Evolutionary conservation across 2,888 invertebrate genomes (phyloP).

Genomic region (Sarcophaga caerulescens): DNA sequence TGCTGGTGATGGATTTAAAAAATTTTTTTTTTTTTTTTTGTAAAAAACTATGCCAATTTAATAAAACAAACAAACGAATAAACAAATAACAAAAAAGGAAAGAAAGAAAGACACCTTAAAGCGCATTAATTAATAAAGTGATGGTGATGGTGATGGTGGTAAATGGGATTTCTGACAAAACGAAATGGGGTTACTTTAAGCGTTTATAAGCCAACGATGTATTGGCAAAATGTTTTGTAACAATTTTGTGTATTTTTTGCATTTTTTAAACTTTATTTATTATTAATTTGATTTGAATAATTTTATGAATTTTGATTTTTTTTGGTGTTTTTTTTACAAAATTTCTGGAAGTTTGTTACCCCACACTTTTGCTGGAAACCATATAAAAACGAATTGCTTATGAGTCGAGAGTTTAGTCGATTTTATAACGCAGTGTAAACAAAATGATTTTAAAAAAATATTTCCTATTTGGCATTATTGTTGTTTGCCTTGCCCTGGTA

Average conservation of each 20-base stretch:
- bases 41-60: neutral
- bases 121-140: constrained; percentile 29
- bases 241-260: neutral
- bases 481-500: neutral
- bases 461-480: constrained; percentile 4
- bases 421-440: constrained; percentile 28
- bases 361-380: neutral
- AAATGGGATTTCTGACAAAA: constrained; percentile 1
- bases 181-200: neutral
- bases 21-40: too few species aligned
- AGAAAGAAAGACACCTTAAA: constrained; percentile 3
- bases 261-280: neutral
- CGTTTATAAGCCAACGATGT: neutral
- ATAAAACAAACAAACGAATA: constrained; percentile 3
- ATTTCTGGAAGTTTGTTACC: neutral
- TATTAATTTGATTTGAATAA: constrained; percentile 4
- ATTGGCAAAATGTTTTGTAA: constrained; percentile 37
- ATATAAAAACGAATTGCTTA: constrained; percentile 41
- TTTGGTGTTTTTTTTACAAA: neutral
- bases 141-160: neutral
- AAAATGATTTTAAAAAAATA: constrained; percentile 44
- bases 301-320: neutral
- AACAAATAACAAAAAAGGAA: neutral
- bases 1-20: neutral
- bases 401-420: constrained; percentile 53